These are phyloP conservation scores for Felis catus DNA, from an alignment of 2,113 vertebrate genomes.

Conservation along the genomic window F.catus_Fca126_mat1.0 CM031426.1:1608501-1609000, in stretches of 20 bases:
- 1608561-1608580: not conserved
- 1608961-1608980: not conserved
- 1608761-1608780: not conserved
- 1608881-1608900: not conserved
- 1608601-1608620: not conserved
- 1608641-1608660: not conserved
- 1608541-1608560: no score
- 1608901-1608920: not conserved
- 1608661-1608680: not conserved
- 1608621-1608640: not conserved
- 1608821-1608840: not conserved
- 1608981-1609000: not conserved
- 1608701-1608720: not conserved
- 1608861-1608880: not conserved
- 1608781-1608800: not conserved
- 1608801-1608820: not conserved
- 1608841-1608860: not conserved
- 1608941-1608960: not conserved
- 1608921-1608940: not conserved
- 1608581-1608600: not conserved
- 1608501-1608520: no score
- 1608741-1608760: not conserved
- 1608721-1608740: not conserved
- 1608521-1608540: no score
- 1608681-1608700: not conserved